Evolutionary conservation across 2,113 vertebrate genomes (phyloP), one percentile per base, ranked within the genome.

Genomic region (Sturnira hondurensis): DNA sequence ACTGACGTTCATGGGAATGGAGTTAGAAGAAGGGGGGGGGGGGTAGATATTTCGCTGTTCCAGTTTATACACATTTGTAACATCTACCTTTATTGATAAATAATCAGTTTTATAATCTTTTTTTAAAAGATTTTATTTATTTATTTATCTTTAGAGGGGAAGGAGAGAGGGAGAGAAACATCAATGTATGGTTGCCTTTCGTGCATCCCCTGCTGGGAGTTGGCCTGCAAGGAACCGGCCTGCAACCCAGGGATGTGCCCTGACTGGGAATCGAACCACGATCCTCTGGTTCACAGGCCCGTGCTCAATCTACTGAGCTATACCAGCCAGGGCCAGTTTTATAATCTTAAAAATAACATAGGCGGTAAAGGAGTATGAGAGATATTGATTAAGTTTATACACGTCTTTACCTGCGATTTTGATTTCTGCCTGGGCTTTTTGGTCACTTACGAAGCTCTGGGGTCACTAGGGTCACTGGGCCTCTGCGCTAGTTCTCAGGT

Each of bases 61-160:
- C 50, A 63, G 20, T 92, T 78, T 74, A 13, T 68, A 41, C 20
- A n/a, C n/a, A 65, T 52, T 88, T 87, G 12, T 61, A 84, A 54
- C 67, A 84, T 54, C 54, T 92, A 86, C 36, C 61, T 43, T 82
- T 87, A 50, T 47, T 43, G 56, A 16, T 90, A 87, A 95, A 31
- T 84, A 67, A 45, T 52, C n/a, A n/a, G 17, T 94, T 78, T 74
- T 93, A 0, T 80, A 56, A 90, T 84, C 95, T 97, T 80, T n/a
- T n/a, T n/a, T n/a, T n/a, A n/a, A n/a, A n/a, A n/a, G n/a, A n/a
- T n/a, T n/a, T n/a, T n/a, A n/a, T n/a, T n/a, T n/a, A n/a, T n/a
- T n/a, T n/a, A n/a, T n/a, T n/a, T n/a, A n/a, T n/a, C n/a, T n/a
- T n/a, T n/a, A n/a, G n/a, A n/a, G n/a, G n/a, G n/a, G n/a, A n/a